These are phyloP conservation scores for Eumeta japonica DNA, from an alignment of 1,140 invertebrate genomes.

Conservation along the genomic window DNA sequence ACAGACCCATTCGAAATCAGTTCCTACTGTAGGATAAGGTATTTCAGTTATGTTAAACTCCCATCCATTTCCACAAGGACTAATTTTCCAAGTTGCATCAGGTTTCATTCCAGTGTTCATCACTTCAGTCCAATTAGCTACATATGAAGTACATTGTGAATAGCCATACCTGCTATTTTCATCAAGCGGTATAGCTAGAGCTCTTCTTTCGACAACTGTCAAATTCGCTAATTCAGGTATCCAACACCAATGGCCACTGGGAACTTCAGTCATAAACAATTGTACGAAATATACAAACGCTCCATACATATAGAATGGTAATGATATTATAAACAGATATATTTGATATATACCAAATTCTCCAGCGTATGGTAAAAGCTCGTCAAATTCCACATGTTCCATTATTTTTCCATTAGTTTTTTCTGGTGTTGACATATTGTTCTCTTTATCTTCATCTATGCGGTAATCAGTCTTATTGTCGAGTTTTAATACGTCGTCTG, in stretches of 20 bases:
- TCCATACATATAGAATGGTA: slow-evolving; percentile 56
- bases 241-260: slow-evolving; percentile 63
- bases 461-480: too few species aligned
- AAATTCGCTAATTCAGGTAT: slow-evolving; percentile 54
- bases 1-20: slow-evolving; percentile 65
- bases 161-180: slow-evolving; percentile 31
- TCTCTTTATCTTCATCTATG: too few species aligned
- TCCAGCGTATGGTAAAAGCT: slow-evolving; percentile 61
- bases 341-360: slow-evolving; percentile 68
- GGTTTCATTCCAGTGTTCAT: slow-evolving; percentile 16
- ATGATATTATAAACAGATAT: slow-evolving; percentile 59
- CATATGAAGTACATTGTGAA: slow-evolving; percentile 29
- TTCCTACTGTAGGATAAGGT: slow-evolving; percentile 44
- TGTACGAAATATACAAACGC: slow-evolving; percentile 68
- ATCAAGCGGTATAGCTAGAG: slow-evolving; percentile 30
- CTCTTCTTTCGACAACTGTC: slow-evolving; percentile 32
- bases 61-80: slow-evolving; percentile 61
- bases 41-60: slow-evolving; percentile 57
- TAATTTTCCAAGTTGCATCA: slow-evolving; percentile 25
- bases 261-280: slow-evolving; percentile 63
- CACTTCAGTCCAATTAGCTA: slow-evolving; percentile 35
- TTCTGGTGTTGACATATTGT: too few species aligned
- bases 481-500: too few species aligned
- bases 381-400: slow-evolving; percentile 60
- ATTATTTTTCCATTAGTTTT: slow-evolving; percentile 1